Percentiles rank a stretch among this genome's conserved stretches.
Conservation (phyloP, 2,797 vertebrate genomes). For the Dicrostonyx torquatus region DNA sequence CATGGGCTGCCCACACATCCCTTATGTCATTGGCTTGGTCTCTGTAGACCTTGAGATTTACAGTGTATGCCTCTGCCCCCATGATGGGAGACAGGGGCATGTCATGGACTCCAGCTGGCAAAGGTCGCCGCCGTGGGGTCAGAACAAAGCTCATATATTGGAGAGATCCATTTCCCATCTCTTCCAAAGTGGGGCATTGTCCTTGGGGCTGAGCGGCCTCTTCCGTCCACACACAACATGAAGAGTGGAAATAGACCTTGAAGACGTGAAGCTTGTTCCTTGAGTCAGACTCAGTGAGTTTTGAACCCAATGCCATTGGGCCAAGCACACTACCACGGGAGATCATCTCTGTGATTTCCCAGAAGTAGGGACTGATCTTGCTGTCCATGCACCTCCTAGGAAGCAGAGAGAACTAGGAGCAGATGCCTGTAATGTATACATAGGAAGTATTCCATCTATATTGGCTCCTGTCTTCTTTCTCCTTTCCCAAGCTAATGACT, state of each 20-base stretch:
- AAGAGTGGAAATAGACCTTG: not conserved
- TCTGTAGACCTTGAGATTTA: not conserved
- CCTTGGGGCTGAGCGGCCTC: not conserved
- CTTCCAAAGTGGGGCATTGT: not conserved
- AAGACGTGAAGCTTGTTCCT: not conserved
- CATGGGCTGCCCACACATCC: rapidly evolving
- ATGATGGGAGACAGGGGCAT: rapidly evolving
- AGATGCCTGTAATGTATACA: rapidly evolving
- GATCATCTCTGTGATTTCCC: not conserved
- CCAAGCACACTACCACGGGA: not conserved
- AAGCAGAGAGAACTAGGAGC: not conserved
- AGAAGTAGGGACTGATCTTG: not conserved
- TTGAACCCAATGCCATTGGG: not conserved
- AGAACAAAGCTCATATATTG: not conserved
- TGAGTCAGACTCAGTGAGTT: not conserved
- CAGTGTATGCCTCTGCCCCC: rapidly evolving
- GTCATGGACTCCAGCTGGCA: not conserved
- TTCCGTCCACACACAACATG: rapidly evolving
- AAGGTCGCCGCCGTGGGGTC: not conserved
- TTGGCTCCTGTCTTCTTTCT: not conserved
- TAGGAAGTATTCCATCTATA: rapidly evolving
- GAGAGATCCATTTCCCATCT: not conserved
- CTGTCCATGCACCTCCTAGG: rapidly evolving
- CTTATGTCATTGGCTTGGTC: not conserved
- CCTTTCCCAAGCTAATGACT: not conserved